Conservation (phyloP, 2,888 invertebrate species). For the Sesia apiformis region DNA sequence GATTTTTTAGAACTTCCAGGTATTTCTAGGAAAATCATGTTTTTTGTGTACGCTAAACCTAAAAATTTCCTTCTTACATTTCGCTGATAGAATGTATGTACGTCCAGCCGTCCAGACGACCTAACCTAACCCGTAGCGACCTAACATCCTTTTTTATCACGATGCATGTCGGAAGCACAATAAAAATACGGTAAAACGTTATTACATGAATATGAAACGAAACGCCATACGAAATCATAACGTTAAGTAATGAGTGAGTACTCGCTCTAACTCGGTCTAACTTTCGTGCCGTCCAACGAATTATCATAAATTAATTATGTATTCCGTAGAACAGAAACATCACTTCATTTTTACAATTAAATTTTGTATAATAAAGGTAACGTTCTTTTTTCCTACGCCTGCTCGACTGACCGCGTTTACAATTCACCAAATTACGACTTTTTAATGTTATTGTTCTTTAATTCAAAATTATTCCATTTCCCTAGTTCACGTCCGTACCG, state of each 20-base stretch:
- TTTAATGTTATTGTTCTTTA: not conserved
- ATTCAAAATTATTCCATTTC: not conserved
- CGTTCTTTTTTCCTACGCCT: constrained; percentile 1
- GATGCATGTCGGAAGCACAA: too few relatives aligned
- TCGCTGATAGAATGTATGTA: too few relatives aligned
- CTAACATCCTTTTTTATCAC: too few relatives aligned
- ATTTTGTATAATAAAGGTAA: constrained; percentile 6
- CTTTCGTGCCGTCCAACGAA: constrained; percentile 24
- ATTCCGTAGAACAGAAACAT: constrained; percentile 30
- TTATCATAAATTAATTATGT: constrained; percentile 53
- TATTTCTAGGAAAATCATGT: too few relatives aligned
- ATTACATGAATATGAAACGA: constrained; percentile 7
- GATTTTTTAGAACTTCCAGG: too few relatives aligned
- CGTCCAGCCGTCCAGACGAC: too few relatives aligned
- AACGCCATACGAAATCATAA: constrained; percentile 9
- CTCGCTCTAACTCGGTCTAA: constrained; percentile 17
- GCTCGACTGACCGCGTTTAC: constrained; percentile 5
- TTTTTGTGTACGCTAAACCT: too few relatives aligned
- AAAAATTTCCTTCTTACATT: too few relatives aligned
- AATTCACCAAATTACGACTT: constrained; percentile 1
- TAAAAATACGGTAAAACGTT: too few relatives aligned
- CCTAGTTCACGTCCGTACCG: not conserved
- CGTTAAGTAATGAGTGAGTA: constrained; percentile 24
- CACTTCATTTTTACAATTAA: constrained; percentile 9
- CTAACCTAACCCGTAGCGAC: too few relatives aligned